Evolutionary conservation across 2,797 vertebrate species (phyloP).

Genomic region (Microctenopoma steveboyesi): DNA sequence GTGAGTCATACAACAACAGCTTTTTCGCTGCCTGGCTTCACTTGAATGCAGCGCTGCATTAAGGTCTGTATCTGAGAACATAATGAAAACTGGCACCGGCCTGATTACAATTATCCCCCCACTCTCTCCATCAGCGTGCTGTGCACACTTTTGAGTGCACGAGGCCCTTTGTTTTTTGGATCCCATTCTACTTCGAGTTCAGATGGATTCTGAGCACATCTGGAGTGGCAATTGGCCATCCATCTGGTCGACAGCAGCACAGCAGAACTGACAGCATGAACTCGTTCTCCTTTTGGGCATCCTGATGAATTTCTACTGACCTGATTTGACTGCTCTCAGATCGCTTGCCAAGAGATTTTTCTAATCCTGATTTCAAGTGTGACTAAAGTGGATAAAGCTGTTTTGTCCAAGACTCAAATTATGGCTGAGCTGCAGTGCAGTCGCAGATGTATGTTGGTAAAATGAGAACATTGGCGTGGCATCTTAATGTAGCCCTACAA

Average conservation of each 20-base stretch:
- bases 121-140: conserved; percentile 58
- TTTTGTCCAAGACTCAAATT: conserved; percentile 71
- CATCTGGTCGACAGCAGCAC: conserved; percentile 58
- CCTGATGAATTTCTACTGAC: conserved; percentile 67
- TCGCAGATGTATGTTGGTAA: conserved; percentile 63
- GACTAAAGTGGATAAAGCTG: conserved; percentile 77
- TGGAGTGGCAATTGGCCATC: conserved; percentile 66
- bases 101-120: conserved; percentile 75
- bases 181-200: conserved; percentile 44
- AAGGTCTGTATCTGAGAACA: conserved; percentile 36
- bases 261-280: conserved; percentile 50
- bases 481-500: conserved; percentile 30
- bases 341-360: conserved; percentile 71
- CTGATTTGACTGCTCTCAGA: conserved; percentile 72
- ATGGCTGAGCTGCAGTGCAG: conserved; percentile 50
- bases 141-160: conserved; percentile 37
- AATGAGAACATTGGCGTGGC: conserved; percentile 54
- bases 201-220: conserved; percentile 70
- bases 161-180: conserved; percentile 53
- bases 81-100: conserved; percentile 75
- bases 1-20: conserved; percentile 38
- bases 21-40: conserved; percentile 25
- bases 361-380: conserved; percentile 78
- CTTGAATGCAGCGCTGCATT: conserved; percentile 49
- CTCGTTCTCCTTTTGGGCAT: conserved; percentile 53